A percentile compares a stretch with the other conserved stretches of the same genome.
phyloP scores from a whole-genome alignment of 2,113 vertebrate species.

The Macaca nemestrina region DNA sequence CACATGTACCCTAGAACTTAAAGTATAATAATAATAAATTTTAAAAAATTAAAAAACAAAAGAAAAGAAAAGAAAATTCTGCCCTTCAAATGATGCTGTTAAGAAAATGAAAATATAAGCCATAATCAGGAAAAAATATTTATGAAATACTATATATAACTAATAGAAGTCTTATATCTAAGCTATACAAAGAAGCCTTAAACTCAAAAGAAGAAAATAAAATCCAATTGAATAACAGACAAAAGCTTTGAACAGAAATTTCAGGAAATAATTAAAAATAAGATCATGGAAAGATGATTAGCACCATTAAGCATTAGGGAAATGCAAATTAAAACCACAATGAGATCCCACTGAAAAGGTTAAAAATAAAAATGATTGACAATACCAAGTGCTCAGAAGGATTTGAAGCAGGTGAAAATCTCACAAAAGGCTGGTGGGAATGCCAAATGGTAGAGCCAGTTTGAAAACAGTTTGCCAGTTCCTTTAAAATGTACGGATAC shows the following conservation, averaged over 20 bases:
- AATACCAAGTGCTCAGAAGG: not conserved
- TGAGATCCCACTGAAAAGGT: not conserved
- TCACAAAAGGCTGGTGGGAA: not conserved
- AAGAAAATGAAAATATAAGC: not conserved
- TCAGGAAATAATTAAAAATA: not conserved
- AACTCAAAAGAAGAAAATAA: not conserved
- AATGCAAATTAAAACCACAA: not conserved
- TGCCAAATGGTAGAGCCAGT: not conserved
- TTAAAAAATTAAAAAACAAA: accelerated
- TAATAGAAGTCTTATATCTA: not conserved
- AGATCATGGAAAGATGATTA: not conserved
- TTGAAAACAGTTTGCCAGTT: not conserved
- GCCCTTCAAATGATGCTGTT: not conserved
- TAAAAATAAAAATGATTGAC: not conserved
- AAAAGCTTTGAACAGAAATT: not conserved
- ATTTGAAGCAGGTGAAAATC: not conserved
- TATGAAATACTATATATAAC: not conserved
- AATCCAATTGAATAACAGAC: not conserved
- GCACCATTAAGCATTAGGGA: not conserved
- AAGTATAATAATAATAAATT: too few relatives aligned
- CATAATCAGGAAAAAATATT: not conserved
- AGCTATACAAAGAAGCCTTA: not conserved
- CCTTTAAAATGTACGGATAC: not conserved
- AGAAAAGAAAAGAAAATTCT: not conserved
- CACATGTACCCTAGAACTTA: too few relatives aligned